Conservation (phyloP, 2,113 vertebrate species). For the Cololabis saira region DNA sequence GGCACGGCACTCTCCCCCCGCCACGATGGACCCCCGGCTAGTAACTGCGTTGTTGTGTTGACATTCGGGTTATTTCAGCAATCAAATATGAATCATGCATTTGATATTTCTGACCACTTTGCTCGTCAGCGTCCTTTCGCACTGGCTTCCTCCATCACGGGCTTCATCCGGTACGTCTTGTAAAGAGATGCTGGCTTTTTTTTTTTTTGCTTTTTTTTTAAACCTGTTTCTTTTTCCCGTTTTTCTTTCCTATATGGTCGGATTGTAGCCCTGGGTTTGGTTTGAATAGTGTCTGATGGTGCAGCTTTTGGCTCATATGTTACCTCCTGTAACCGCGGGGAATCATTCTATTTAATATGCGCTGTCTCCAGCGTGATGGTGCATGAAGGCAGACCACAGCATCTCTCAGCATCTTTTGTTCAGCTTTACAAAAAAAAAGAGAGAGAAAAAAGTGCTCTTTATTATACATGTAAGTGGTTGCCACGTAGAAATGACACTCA, state of each 20-base stretch:
- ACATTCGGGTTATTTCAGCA: constrained; percentile 74
- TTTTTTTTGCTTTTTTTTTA: not conserved
- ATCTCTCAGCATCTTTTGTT: constrained; percentile 60
- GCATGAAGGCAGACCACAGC: constrained; percentile 53
- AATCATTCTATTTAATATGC: constrained; percentile 50
- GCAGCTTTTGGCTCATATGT: not conserved
- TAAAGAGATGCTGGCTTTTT: constrained; percentile 22
- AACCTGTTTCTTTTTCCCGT: not conserved
- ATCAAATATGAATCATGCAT: constrained; percentile 88
- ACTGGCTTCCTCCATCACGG: constrained; percentile 74
- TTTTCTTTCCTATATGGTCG: constrained; percentile 24
- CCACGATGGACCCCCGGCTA: constrained; percentile 75
- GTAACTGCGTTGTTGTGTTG: constrained; percentile 76
- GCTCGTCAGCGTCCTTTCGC: constrained; percentile 80
- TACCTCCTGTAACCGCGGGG: not conserved
- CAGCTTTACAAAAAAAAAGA: not conserved
- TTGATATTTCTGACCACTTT: constrained; percentile 83
- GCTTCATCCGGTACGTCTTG: constrained; percentile 81
- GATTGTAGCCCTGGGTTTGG: not conserved
- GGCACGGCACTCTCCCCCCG: constrained; percentile 55
- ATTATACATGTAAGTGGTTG: constrained; percentile 1
- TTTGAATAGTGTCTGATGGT: not conserved
- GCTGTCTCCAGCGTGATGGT: constrained; percentile 58
- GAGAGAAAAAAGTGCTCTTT: constrained; percentile 25
- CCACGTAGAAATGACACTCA: constrained; percentile 9